Evolutionary conservation across 2,888 invertebrate genomes (phyloP).

Genomic region (Eumerus sabulonum): DNA sequence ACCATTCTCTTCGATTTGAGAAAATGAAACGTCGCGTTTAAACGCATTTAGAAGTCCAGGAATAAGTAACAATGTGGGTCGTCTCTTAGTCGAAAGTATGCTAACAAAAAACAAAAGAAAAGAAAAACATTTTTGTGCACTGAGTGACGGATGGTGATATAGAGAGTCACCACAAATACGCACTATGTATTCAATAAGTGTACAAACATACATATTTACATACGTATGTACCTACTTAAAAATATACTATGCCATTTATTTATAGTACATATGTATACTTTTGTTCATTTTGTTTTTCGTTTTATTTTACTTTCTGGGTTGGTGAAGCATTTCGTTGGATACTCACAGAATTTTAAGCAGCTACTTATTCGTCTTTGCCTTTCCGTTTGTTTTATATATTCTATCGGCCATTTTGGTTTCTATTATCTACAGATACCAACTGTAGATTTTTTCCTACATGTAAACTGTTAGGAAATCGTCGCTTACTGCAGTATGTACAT

Average conservation of each 20-base stretch:
- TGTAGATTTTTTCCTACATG: neutral
- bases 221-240: too few relatives aligned
- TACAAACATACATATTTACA: slow-evolving; percentile 34
- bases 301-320: slow-evolving; percentile 64
- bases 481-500: too few relatives aligned
- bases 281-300: slow-evolving; percentile 53
- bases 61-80: slow-evolving; percentile 67
- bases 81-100: slow-evolving; percentile 9
- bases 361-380: slow-evolving; percentile 48
- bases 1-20: slow-evolving; percentile 39
- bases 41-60: slow-evolving; percentile 18
- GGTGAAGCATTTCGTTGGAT: slow-evolving; percentile 66
- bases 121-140: slow-evolving; percentile 34
- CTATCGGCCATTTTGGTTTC: slow-evolving; percentile 68
- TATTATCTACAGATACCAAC: slow-evolving; percentile 43
- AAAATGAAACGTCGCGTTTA: slow-evolving; percentile 15
- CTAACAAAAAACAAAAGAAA: slow-evolving; percentile 10
- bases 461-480: too few relatives aligned
- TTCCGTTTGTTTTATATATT: slow-evolving; percentile 42
- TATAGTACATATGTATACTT: too few relatives aligned
- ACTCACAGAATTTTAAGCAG: slow-evolving; percentile 69
- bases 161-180: slow-evolving; percentile 33
- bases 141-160: slow-evolving; percentile 18
- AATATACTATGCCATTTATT: slow-evolving; percentile 56
- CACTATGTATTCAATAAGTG: neutral